Percentiles rank a stretch among this genome's conserved stretches.
These are phyloP conservation scores for Alosa alosa DNA, from an alignment of 2,113 vertebrate genomes.

Conservation along the genomic window DNA sequence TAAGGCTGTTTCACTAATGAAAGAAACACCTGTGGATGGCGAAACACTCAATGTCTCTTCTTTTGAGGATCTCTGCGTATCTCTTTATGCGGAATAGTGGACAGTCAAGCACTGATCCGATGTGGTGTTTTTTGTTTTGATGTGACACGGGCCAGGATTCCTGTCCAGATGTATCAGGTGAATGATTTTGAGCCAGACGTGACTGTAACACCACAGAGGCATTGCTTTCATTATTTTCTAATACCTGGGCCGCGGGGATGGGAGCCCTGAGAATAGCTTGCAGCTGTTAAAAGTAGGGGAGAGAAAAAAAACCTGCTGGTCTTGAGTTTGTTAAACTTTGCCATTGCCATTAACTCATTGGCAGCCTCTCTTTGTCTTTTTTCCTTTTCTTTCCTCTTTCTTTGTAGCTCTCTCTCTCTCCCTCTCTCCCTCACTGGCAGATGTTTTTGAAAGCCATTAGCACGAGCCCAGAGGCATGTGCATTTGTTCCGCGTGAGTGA, in stretches of 20 bases:
- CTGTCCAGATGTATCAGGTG: conserved; percentile 23
- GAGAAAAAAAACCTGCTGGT: neutral
- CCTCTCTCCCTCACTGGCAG: neutral
- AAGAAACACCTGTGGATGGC: conserved; percentile 12
- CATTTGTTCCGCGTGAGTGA: neutral
- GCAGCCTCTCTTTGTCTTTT: neutral
- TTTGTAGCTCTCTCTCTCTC: neutral
- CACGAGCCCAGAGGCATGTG: neutral
- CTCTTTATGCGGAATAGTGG: neutral
- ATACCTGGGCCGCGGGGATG: neutral
- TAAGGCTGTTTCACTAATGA: neutral
- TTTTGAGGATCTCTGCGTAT: neutral
- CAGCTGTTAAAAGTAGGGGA: conserved; percentile 31
- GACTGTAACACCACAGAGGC: conserved; percentile 16
- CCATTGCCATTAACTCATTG: neutral
- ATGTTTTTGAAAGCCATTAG: conserved; percentile 36
- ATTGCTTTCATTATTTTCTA: conserved; percentile 31
- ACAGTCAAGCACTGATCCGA: neutral
- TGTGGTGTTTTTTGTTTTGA: neutral
- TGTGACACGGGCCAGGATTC: neutral
- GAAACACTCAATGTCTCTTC: neutral
- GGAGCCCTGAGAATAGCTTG: neutral
- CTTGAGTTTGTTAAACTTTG: conserved; percentile 4
- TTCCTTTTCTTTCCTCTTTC: neutral
- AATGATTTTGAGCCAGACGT: conserved; percentile 21